These are phyloP conservation scores for Solen grandis DNA, from an alignment of 1,140 invertebrate genomes.

Conservation along the genomic window DNA sequence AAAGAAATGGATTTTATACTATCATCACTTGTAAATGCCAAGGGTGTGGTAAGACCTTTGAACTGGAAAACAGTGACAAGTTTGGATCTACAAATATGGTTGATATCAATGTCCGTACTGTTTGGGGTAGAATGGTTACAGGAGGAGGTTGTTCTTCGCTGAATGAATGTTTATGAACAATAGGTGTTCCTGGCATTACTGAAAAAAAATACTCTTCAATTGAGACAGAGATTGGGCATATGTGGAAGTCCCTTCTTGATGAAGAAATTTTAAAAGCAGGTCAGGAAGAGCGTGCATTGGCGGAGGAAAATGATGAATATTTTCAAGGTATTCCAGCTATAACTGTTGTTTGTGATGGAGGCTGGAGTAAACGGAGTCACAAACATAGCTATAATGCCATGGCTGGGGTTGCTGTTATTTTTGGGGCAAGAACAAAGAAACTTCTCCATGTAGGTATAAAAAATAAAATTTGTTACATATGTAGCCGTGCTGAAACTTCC, in stretches of 20 bases:
- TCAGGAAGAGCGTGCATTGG: no score
- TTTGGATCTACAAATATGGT: neutral
- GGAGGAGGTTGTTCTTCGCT: no score
- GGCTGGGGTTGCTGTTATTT: constrained; percentile 66
- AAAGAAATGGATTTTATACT: constrained; percentile 19
- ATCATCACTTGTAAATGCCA: neutral
- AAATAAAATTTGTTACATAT: constrained; percentile 71
- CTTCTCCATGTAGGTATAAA: constrained; percentile 76
- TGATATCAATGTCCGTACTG: constrained; percentile 35
- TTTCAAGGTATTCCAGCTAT: no score
- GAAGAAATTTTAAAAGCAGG: no score
- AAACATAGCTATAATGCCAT: constrained; percentile 19
- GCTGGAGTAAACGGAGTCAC: constrained; percentile 11
- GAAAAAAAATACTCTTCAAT: no score
- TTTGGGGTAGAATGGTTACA: constrained; percentile 54
- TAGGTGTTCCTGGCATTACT: no score
- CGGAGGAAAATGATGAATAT: no score
- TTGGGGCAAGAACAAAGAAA: constrained; percentile 74
- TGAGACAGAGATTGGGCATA: no score
- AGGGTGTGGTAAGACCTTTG: neutral
- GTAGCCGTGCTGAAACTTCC: constrained; percentile 30
- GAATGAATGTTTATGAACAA: no score
- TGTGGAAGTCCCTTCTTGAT: constrained; percentile 37
- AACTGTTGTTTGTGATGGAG: constrained; percentile 34
- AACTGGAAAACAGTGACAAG: neutral